A percentile compares a stretch with the other conserved stretches of the same genome.
phyloP scores from a whole-genome alignment of 1,140 invertebrate genomes.

The Drosophila paulistorum region DNA sequence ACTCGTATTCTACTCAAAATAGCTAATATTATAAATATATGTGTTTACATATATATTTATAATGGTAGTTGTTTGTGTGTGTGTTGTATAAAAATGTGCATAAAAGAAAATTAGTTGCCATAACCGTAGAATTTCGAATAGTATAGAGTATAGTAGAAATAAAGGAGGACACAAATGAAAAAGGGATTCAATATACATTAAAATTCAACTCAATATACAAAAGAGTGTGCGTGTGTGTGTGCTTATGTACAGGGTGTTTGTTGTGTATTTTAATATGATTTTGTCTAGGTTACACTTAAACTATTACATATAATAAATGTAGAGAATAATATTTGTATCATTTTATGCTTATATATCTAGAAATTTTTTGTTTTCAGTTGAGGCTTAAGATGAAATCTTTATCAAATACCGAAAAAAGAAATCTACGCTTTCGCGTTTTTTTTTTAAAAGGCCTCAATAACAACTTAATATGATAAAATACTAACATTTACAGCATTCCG shows the following conservation, averaged over 20 bases:
- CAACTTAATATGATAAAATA: conserved; percentile 74
- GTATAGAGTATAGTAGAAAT: conserved; percentile 19
- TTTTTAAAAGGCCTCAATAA: conserved; percentile 74
- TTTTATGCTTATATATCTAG: conserved; percentile 41
- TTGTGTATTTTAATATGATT: conserved; percentile 31
- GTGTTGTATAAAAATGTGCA: conserved; percentile 32
- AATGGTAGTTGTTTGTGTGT: neutral
- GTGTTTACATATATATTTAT: neutral
- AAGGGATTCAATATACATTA: conserved; percentile 55
- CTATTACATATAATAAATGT: neutral
- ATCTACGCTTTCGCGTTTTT: conserved; percentile 32
- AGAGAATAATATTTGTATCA: conserved; percentile 26
- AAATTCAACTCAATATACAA: conserved; percentile 23
- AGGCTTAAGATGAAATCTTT: conserved; percentile 29
- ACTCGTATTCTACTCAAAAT: conserved; percentile 21
- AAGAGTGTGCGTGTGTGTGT: conserved; percentile 30
- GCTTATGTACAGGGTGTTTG: conserved; percentile 55
- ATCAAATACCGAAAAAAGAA: conserved; percentile 23
- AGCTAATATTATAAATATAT: conserved; percentile 31
- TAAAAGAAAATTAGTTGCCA: conserved; percentile 53
- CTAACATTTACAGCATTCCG: conserved; percentile 71
- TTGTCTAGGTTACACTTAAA: conserved; percentile 6
- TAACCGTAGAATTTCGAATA: conserved; percentile 52
- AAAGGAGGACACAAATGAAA: conserved; percentile 20
- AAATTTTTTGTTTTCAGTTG: conserved; percentile 42